Base-by-base conservation (phyloP, 2,113 vertebrate species). In the Alethe castanea region DNA sequence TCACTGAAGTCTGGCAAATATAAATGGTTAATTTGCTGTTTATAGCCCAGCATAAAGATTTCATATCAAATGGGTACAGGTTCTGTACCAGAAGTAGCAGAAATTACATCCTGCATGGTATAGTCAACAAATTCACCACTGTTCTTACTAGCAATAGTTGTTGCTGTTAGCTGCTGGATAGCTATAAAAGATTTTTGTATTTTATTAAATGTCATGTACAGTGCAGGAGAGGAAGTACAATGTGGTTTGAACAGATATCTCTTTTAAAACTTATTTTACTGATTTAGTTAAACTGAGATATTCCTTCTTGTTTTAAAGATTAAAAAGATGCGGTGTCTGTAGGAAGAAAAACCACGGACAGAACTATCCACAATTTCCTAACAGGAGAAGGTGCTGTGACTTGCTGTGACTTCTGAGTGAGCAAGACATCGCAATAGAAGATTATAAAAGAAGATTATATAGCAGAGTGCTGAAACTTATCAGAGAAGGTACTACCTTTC, bases 361-460 rank as follows among this genome's bases (percentile, higher is more conserved):
- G 61, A 64, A 66, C 71, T 90, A 67, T 88, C 18, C 95, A 92
- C 40, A 81, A 78, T 70, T 88, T 97, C 64, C 88, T 95, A 56
- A 66, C 54, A 86, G 96, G 52, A 29, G 52, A 53, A 53, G 52
- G 52, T 53, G 17, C 16, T 53, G 28, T 18, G 50, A 52, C 50
- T 52, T 52, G 94, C 91, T 91, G 61, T 95, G 86, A 40, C 91
- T 82, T 97, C 95, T 35, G 38, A 82, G 56, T 31, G 44, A 96
- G 20, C 59, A 91, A 28, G 96, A 84, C 22, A 79, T 97, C 1
- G 5, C 77, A 54, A 56, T 81, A 94, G 95, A 97, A 74, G 84
- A 79, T 33, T 96, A 97, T 92, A 86, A 84, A 67, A 90, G 59
- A n/a, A n/a, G n/a, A n/a, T n/a, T n/a, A n/a, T n/a, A n/a, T n/a